A percentile compares a stretch with the other conserved stretches of the same genome.
Conservation (phyloP, 2,797 vertebrate species). For the Rhabdophis nuchalis region DNA sequence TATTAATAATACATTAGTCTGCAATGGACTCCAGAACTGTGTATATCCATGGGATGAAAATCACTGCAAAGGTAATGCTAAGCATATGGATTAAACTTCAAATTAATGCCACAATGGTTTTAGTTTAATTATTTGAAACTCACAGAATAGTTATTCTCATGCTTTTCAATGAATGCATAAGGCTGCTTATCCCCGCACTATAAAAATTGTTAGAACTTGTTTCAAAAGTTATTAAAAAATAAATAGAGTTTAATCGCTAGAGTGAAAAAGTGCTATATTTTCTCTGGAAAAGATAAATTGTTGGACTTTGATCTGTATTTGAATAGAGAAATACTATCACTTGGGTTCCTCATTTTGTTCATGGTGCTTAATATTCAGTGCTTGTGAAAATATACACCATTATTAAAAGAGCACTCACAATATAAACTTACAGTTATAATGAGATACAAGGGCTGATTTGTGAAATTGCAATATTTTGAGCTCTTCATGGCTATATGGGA, state of each 20-base stretch:
- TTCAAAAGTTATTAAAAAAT: background rate
- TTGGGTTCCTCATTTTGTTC: background rate
- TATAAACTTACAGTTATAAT: background rate
- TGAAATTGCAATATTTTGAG: background rate
- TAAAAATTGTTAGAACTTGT: background rate
- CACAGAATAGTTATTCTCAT: background rate
- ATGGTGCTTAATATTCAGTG: background rate
- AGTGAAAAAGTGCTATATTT: background rate
- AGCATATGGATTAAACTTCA: background rate
- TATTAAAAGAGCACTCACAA: background rate
- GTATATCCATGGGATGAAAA: conserved; percentile 99
- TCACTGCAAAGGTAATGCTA: conserved; percentile 92
- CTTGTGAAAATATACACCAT: background rate
- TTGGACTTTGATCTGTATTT: background rate
- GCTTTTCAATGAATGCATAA: background rate
- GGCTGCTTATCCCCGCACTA: background rate
- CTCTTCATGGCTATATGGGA: background rate
- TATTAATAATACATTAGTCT: conserved; percentile 96
- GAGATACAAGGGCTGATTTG: background rate
- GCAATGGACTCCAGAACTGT: conserved; percentile 97
- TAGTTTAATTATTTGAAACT: background rate
- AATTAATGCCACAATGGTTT: background rate
- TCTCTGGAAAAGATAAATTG: background rate
- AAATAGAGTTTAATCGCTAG: background rate
- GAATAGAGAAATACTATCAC: background rate